Conservation (phyloP, 1,140 invertebrate genomes). For the Drosophila pandora region DNA sequence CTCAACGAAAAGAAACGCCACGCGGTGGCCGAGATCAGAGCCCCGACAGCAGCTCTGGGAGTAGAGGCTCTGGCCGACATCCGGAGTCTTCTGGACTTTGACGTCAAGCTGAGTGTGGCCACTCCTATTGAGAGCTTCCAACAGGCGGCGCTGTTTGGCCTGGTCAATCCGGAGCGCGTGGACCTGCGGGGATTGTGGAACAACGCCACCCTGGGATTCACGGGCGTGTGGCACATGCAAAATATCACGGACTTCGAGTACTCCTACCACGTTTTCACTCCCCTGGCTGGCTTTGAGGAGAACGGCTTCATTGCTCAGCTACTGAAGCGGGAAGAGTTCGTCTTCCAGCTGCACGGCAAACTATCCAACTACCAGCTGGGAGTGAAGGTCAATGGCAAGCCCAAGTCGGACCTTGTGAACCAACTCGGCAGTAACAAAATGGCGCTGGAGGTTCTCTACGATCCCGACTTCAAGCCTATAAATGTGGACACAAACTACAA, state of each 20-base stretch:
- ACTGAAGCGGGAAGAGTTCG: slow-evolving; percentile 85
- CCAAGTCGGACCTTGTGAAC: slow-evolving; percentile 84
- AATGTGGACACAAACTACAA: slow-evolving; percentile 57
- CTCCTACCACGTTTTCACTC: slow-evolving; percentile 90
- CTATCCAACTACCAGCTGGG: slow-evolving; percentile 87
- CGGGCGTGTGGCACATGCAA: slow-evolving; percentile 90
- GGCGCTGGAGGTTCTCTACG: slow-evolving; percentile 64
- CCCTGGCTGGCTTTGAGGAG: slow-evolving; percentile 89
- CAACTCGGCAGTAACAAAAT: slow-evolving; percentile 69
- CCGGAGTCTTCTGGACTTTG: slow-evolving; percentile 87
- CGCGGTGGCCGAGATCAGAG: slow-evolving; percentile 88
- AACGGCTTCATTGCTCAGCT: slow-evolving; percentile 90
- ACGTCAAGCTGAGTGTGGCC: slow-evolving; percentile 89
- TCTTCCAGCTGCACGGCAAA: slow-evolving; percentile 88
- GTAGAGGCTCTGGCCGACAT: slow-evolving; percentile 87
- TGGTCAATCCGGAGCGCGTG: slow-evolving; percentile 78
- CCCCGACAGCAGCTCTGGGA: slow-evolving; percentile 87
- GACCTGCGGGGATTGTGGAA: slow-evolving; percentile 91
- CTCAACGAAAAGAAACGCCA: slow-evolving; percentile 88
- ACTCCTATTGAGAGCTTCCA: slow-evolving; percentile 89
- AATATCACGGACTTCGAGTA: slow-evolving; percentile 90
- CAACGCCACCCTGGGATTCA: slow-evolving; percentile 89
- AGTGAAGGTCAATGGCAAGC: slow-evolving; percentile 84
- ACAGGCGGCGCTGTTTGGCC: slow-evolving; percentile 84
- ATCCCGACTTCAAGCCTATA: slow-evolving; percentile 68